Percentiles rank a stretch among this genome's conserved stretches.
phyloP scores from a whole-genome alignment of 2,113 vertebrate species.

The Halcyon malimbica region DNA sequence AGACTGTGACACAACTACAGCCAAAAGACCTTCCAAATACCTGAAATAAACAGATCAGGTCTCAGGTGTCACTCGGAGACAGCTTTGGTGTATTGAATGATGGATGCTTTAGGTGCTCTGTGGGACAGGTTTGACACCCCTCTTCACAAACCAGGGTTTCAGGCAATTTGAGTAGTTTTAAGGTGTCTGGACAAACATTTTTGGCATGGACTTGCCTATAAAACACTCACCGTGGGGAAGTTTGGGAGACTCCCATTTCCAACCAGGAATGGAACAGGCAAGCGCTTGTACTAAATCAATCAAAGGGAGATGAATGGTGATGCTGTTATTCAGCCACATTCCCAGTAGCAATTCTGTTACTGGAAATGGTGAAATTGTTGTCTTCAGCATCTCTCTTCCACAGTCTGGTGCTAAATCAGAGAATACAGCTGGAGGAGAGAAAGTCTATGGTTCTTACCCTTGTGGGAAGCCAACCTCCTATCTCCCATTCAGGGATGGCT shows the following conservation, averaged over 20 bases:
- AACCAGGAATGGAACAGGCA: neutral
- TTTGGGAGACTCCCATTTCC: neutral
- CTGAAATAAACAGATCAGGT: neutral
- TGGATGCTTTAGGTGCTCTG: neutral
- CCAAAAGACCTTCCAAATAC: neutral
- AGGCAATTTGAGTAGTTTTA: neutral
- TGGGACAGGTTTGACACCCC: accelerated
- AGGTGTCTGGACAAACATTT: neutral
- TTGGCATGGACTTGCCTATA: neutral
- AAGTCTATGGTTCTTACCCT: neutral
- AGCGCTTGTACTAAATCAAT: accelerated
- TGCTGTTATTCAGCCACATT: neutral
- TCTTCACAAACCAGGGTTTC: neutral
- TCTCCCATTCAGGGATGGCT: accelerated
- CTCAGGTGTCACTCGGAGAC: accelerated
- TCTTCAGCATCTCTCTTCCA: neutral
- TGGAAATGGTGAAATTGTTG: neutral
- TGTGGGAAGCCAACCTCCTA: neutral
- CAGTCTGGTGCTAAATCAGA: neutral
- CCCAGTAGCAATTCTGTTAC: neutral
- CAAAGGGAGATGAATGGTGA: neutral
- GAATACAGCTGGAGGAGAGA: neutral
- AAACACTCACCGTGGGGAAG: neutral
- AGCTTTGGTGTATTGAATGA: neutral
- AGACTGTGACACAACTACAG: neutral